Conservation (phyloP, 2,797 vertebrate species). For the Paguma larvata region DNA sequence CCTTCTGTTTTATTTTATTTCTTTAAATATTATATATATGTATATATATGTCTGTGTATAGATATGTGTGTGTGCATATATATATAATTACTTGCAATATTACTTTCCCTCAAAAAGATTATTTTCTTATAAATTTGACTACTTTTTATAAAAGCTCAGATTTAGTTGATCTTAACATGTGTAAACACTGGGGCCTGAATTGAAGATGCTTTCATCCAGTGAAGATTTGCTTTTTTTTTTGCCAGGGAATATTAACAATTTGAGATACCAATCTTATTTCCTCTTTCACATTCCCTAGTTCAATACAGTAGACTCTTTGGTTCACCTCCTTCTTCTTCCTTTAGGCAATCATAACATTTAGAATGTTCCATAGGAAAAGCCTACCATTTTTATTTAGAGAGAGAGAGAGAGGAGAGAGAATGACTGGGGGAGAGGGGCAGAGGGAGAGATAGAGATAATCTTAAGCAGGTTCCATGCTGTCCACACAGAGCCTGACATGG, state of each 20-base stretch:
- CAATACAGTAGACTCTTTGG: neutral
- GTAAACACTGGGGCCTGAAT: neutral
- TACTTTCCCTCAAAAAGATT: neutral
- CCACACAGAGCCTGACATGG: too few species aligned
- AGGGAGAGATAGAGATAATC: too few species aligned
- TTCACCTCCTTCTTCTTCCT: neutral
- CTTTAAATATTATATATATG: neutral
- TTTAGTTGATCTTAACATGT: neutral
- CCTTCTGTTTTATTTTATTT: neutral
- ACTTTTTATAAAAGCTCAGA: neutral
- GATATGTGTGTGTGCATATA: neutral
- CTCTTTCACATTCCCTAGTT: neutral
- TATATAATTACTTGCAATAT: neutral
- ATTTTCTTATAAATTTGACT: conserved; percentile 24
- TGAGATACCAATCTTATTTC: neutral
- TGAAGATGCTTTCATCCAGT: neutral
- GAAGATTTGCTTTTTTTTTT: neutral
- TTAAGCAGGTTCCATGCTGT: too few species aligned
- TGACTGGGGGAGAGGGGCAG: too few species aligned
- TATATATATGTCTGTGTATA: neutral
- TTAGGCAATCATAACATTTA: neutral
- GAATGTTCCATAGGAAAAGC: neutral
- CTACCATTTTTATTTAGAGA: neutral
- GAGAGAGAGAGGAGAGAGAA: too few species aligned
- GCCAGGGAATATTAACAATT: neutral